Evolutionary conservation across 2,113 vertebrate genomes (phyloP).

Genomic region (Scophthalmus maximus): DNA sequence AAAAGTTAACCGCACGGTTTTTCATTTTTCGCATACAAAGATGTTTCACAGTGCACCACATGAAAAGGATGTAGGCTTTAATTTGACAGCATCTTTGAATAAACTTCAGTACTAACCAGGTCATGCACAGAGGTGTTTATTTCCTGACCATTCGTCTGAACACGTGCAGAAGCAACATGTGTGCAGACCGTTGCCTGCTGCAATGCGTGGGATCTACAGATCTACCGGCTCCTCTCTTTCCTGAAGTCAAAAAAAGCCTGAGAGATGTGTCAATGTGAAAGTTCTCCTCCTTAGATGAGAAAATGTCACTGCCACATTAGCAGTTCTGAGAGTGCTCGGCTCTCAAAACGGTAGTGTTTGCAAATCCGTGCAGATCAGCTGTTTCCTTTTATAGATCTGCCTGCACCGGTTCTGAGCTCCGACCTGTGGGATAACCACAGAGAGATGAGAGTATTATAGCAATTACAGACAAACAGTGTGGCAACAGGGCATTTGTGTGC

Average conservation of each 20-base stretch:
- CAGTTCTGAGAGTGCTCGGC: constrained; percentile 56
- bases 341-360: constrained; percentile 56
- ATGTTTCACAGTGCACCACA: constrained; percentile 23
- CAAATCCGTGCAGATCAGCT: constrained; percentile 68
- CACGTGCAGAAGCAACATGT: constrained; percentile 38
- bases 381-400: constrained; percentile 61
- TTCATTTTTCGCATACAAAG: neutral
- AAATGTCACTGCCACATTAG: constrained; percentile 58
- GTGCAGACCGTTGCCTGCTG: constrained; percentile 6
- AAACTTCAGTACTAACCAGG: neutral
- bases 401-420: constrained; percentile 24
- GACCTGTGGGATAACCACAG: constrained; percentile 43
- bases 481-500: constrained; percentile 44
- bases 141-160: neutral
- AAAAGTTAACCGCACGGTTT: neutral
- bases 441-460: constrained; percentile 44
- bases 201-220: neutral
- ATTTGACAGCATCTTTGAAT: constrained; percentile 1
- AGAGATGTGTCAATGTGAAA: constrained; percentile 63
- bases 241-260: neutral
- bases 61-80: neutral
- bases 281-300: constrained; percentile 37
- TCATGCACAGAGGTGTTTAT: constrained; percentile 14
- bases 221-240: neutral
- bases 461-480: constrained; percentile 52